These are phyloP conservation scores for Megalonaias nervosa DNA, from an alignment of 1,140 invertebrate species.

Conservation along the genomic window DNA sequence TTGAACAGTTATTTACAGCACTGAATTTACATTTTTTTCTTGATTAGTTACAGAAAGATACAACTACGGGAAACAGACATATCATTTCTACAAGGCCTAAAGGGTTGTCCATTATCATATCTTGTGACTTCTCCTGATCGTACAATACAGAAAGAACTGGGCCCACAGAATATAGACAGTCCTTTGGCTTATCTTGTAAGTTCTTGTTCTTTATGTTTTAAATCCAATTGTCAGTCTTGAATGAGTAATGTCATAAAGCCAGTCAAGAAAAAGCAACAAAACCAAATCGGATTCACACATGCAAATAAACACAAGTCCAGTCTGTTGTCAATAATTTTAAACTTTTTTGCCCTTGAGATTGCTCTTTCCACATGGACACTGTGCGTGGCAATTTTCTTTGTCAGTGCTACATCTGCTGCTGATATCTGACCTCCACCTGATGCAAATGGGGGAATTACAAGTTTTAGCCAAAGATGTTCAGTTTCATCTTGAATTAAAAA, in stretches of 20 bases:
- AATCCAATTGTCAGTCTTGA: background rate
- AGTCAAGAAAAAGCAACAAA: conserved; percentile 27
- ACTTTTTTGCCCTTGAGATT: conserved; percentile 22
- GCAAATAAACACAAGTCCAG: conserved; percentile 19
- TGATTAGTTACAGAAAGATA: background rate
- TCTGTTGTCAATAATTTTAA: no score
- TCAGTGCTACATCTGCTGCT: conserved; percentile 20
- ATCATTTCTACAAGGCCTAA: background rate
- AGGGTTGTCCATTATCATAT: no score
- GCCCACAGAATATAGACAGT: background rate
- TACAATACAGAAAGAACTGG: no score
- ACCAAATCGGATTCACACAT: conserved; percentile 31
- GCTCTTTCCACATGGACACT: conserved; percentile 25
- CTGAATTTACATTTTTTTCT: background rate
- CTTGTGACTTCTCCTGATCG: no score
- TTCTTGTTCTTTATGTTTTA: no score
- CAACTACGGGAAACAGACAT: background rate
- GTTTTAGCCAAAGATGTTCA: conserved; percentile 14
- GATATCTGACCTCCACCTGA: no score
- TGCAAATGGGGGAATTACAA: conserved; percentile 33
- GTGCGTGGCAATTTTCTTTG: conserved; percentile 21
- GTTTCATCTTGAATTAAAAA: conserved; percentile 20
- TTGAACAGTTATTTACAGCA: background rate
- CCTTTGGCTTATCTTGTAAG: conserved; percentile 9
- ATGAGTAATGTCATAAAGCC: conserved; percentile 18